Evolutionary conservation across 2,797 vertebrate species (phyloP).

Genomic region (Sebastes hopkinsi): DNA sequence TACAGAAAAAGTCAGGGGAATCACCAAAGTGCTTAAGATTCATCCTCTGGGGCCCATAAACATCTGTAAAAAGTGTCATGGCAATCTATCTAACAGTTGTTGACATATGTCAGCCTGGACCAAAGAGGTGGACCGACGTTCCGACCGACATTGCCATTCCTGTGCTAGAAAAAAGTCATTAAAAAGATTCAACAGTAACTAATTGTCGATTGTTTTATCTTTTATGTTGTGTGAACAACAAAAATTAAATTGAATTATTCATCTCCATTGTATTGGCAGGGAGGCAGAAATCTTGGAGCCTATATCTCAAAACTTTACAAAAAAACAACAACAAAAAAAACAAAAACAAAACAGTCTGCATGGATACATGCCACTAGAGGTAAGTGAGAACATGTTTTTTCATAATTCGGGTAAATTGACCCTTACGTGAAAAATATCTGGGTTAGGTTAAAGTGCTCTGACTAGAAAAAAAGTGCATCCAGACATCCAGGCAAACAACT

Average conservation of each 20-base stretch:
- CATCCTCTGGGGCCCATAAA: slow-evolving; percentile 5
- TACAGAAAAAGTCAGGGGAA: slow-evolving; percentile 2
- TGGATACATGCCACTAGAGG: not conserved
- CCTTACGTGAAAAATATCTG: not conserved
- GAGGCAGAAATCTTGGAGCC: not conserved
- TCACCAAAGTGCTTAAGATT: not conserved
- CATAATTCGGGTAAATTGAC: not conserved
- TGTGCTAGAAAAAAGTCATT: too few relatives aligned
- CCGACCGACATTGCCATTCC: not conserved
- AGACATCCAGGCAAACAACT: not conserved
- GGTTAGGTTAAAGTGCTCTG: not conserved
- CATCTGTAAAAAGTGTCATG: slow-evolving; percentile 16
- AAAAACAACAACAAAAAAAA: not conserved
- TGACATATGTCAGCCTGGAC: not conserved
- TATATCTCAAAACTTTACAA: not conserved
- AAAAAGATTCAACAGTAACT: not conserved
- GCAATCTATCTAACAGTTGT: slow-evolving; percentile 11
- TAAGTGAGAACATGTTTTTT: not conserved
- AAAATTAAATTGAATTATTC: not conserved
- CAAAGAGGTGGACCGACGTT: not conserved
- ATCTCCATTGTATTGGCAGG: not conserved
- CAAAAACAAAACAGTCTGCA: not conserved
- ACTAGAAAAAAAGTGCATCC: not conserved
- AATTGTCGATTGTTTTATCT: not conserved
- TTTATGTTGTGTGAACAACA: not conserved